A percentile compares a stretch with the other conserved stretches of the same genome.
phyloP scores from a whole-genome alignment of 2,888 invertebrate genomes.

The Hypomecis atomaria region DNA sequence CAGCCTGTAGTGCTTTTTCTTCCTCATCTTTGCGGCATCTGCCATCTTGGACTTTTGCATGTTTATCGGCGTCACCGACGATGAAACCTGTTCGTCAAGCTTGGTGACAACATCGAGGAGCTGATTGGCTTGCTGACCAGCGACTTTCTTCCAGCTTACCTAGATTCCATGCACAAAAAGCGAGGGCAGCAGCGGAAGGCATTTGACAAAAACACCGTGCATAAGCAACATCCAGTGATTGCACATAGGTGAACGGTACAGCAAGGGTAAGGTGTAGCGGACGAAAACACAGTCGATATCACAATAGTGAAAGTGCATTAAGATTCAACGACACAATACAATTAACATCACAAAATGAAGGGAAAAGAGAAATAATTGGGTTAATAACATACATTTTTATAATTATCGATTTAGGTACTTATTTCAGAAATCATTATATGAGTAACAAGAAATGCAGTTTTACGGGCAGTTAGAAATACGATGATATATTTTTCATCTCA shows the following conservation, averaged over 20 bases:
- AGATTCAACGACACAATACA: slow-evolving; percentile 70
- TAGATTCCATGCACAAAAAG: slow-evolving; percentile 53
- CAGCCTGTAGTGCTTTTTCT: slow-evolving; percentile 90
- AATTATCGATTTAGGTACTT: not conserved
- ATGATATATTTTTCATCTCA: too few relatives aligned
- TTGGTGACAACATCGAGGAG: slow-evolving; percentile 88
- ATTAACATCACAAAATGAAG: slow-evolving; percentile 72
- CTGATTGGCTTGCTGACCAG: slow-evolving; percentile 85
- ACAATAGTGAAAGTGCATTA: slow-evolving; percentile 54
- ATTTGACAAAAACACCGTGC: slow-evolving; percentile 31
- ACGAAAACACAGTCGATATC: slow-evolving; percentile 69
- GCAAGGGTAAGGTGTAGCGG: slow-evolving; percentile 53
- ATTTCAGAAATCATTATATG: not conserved
- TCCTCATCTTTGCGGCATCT: slow-evolving; percentile 86
- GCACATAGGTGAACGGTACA: slow-evolving; percentile 45
- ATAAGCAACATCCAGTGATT: slow-evolving; percentile 66
- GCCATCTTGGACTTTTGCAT: slow-evolving; percentile 74
- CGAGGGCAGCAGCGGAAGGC: slow-evolving; percentile 49
- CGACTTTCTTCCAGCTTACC: slow-evolving; percentile 88
- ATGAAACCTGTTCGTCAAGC: slow-evolving; percentile 85
- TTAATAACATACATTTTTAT: slow-evolving; percentile 6
- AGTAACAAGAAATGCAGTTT: too few relatives aligned
- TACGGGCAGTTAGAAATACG: too few relatives aligned
- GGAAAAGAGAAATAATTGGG: slow-evolving; percentile 38
- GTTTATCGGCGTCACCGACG: slow-evolving; percentile 66